Base-by-base conservation (phyloP, 2,888 invertebrate genomes). In the Lathronympha strigana region DNA sequence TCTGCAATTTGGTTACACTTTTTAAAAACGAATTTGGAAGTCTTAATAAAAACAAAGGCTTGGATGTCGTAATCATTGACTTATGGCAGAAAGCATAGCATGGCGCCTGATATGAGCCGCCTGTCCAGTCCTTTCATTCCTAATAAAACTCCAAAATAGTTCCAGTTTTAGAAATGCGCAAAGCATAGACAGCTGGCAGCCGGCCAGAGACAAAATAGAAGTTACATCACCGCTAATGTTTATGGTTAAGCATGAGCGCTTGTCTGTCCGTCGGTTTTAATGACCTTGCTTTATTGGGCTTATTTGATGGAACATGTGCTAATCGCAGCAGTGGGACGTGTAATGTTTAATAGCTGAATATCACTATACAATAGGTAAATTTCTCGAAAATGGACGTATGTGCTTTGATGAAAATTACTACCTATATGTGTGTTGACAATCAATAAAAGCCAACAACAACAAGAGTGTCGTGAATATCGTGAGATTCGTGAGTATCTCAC, bases 141-240 rank as follows among this genome's bases (percentile, higher is more conserved):
- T 49, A 66, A 54, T 60, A 66, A 54, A 66, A 61, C 54, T 28
- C 47, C 47, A 66, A 60, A 61, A 66, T 38, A 40, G 66, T 31
- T 60, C 66, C 61, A 38, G 53, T 40, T 66, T 66, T 61, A 66
- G 66, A 66, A 61, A 61, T 66, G 53, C 47, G 66, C 60, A 47
- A 66, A 66, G 60, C 64, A 66, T 66, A 66, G 64, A 54, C 64
- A 17, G 33, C 28, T 66, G 66, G 66, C 66, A 54, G 21, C 11
- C 6, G 47, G 53, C 66, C 66, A 66, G 66, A 11, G 60, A 61
- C 61, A 61, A 38, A 66, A 66, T 66, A 61, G 66, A 66, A 28
- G 66, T 66, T 66, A 66, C 66, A 66, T 66, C 66, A 60, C 60
- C 45, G 53, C 31, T 40, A 61, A 54, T 66, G 66, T 66, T 64